Evolutionary conservation across 2,888 invertebrate species (phyloP).

Genomic region (Empis livida): DNA sequence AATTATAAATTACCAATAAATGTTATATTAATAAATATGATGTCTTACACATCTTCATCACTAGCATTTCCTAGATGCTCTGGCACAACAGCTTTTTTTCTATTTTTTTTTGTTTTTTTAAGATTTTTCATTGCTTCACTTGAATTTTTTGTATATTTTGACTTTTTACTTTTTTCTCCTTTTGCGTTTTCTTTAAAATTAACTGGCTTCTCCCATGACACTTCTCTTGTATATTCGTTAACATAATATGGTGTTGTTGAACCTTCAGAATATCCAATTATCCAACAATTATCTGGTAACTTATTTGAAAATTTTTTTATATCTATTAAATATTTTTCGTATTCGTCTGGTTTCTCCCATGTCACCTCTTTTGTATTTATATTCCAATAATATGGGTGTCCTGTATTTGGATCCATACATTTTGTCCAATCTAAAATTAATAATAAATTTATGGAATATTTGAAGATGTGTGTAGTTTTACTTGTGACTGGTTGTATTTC

Average conservation of each 20-base stretch:
- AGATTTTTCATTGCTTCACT: not conserved
- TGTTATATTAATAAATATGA: constrained; percentile 1
- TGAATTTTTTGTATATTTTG: constrained; percentile 1
- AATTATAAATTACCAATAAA: not conserved
- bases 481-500: not conserved
- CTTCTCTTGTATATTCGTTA: constrained; percentile 13
- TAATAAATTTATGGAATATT: not conserved
- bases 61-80: constrained; percentile 25
- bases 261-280: constrained; percentile 11
- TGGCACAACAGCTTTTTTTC: constrained; percentile 14
- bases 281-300: constrained; percentile 8
- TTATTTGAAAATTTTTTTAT: constrained; percentile 1
- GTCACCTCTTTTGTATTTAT: constrained; percentile 48
- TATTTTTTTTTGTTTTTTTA: not conserved
- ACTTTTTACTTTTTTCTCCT: constrained; percentile 5
- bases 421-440: constrained; percentile 43
- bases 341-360: constrained; percentile 47
- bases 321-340: constrained; percentile 17
- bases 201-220: constrained; percentile 13
- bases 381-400: constrained; percentile 54
- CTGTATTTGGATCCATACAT: constrained; percentile 46
- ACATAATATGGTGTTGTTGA: constrained; percentile 12
- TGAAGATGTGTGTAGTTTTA: not conserved
- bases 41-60: constrained; percentile 37
- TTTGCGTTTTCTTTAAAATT: constrained; percentile 11